A percentile compares a stretch with the other conserved stretches of the same genome.
Evolutionary conservation across 2,113 vertebrate genomes (phyloP).

Genomic region (Oryzias javanicus): DNA sequence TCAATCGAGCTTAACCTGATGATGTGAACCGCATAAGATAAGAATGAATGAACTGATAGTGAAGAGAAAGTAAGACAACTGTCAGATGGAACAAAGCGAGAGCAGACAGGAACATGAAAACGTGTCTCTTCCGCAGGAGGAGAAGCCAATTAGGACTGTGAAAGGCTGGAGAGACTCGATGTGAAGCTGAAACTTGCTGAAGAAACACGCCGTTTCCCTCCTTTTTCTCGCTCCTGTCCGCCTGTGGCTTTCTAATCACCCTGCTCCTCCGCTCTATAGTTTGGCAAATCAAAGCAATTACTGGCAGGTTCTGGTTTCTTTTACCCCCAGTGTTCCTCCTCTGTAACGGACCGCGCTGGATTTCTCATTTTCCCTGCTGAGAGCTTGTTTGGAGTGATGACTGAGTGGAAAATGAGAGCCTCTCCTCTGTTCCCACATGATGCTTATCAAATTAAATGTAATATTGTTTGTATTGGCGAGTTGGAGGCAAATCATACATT

Average conservation of each 20-base stretch:
- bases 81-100: slow-evolving; percentile 23
- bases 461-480: too few relatives aligned
- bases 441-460: not conserved
- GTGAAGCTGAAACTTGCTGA: slow-evolving; percentile 35
- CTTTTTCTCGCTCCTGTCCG: slow-evolving; percentile 26
- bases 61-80: slow-evolving; percentile 6
- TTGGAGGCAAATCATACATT: too few relatives aligned
- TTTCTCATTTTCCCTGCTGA: slow-evolving; percentile 10
- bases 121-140: slow-evolving; percentile 45
- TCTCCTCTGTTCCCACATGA: not conserved
- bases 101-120: slow-evolving; percentile 44
- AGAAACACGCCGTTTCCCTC: slow-evolving; percentile 20
- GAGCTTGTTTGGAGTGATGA: slow-evolving; percentile 13
- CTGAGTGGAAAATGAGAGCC: not conserved
- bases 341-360: slow-evolving; percentile 8
- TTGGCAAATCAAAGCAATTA: slow-evolving; percentile 32
- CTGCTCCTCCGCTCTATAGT: slow-evolving; percentile 11
- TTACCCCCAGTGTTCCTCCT: slow-evolving; percentile 12
- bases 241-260: slow-evolving; percentile 36
- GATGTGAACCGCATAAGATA: slow-evolving; percentile 8
- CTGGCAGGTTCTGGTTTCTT: slow-evolving; percentile 20
- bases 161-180: slow-evolving; percentile 43
- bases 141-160: slow-evolving; percentile 65
- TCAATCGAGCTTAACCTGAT: slow-evolving; percentile 6
- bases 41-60: not conserved